These are phyloP conservation scores for Enteromius thamalakanensis DNA, from an alignment of 2,797 vertebrate genomes.

Conservation along the genomic window DNA sequence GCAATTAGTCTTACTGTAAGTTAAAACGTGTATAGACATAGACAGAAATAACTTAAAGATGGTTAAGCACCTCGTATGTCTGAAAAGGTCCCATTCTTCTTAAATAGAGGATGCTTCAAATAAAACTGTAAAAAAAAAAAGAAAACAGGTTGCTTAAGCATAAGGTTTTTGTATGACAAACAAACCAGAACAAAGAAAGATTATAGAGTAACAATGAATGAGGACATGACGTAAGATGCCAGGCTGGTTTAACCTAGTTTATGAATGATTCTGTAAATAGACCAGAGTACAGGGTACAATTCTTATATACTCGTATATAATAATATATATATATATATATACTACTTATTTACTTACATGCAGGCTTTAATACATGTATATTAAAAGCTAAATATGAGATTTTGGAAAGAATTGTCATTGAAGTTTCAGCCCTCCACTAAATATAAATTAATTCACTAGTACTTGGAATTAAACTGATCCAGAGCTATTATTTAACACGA, in stretches of 20 bases:
- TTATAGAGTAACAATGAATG: not conserved
- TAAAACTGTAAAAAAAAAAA: constrained; percentile 50
- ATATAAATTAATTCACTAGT: not conserved
- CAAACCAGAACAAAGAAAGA: not conserved
- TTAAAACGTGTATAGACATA: not conserved
- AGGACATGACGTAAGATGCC: not conserved
- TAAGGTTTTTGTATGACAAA: constrained; percentile 48
- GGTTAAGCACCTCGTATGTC: constrained; percentile 75
- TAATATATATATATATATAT: too few relatives aligned
- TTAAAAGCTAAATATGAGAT: not conserved
- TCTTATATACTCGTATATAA: too few relatives aligned
- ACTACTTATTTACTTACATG: too few relatives aligned
- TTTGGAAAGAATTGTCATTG: not conserved
- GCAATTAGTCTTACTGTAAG: not conserved
- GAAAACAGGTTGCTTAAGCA: constrained; percentile 41
- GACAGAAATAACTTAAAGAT: not conserved
- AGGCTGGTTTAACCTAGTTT: constrained; percentile 1
- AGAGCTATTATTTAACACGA: not conserved
- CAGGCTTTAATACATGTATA: not conserved
- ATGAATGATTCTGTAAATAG: constrained; percentile 13
- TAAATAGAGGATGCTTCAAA: constrained; percentile 62
- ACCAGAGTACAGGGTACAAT: not conserved
- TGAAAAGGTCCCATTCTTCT: constrained; percentile 81
- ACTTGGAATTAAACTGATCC: not conserved
- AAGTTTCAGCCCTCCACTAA: not conserved